Evolutionary conservation across 1,140 invertebrate genomes (phyloP).

Genomic region (Aphidius gifuensis): DNA sequence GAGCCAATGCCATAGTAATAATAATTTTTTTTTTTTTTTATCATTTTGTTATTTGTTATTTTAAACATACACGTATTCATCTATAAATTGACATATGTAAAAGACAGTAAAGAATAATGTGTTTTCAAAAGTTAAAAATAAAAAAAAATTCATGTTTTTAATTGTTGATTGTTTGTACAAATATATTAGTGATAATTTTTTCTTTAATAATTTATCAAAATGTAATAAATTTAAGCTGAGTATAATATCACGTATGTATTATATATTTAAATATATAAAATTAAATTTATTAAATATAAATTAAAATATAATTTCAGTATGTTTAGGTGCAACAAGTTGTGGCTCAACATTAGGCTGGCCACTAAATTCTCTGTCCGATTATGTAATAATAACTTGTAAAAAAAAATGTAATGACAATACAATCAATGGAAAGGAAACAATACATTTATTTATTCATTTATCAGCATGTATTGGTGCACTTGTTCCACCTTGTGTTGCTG

Average conservation of each 20-base stretch:
- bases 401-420: background rate
- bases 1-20: no score
- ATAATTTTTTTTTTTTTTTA: no score
- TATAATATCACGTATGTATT: constrained; percentile 23
- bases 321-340: constrained; percentile 29
- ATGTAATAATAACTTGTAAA: constrained; percentile 6
- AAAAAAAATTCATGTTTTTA: no score
- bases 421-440: background rate
- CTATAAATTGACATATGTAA: no score
- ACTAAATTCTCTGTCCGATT: constrained; percentile 15
- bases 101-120: no score
- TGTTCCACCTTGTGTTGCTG: constrained; percentile 27
- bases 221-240: constrained; percentile 15
- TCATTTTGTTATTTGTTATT: no score
- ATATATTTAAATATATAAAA: constrained; percentile 8
- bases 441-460: constrained; percentile 26
- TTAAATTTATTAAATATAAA: background rate
- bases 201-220: background rate
- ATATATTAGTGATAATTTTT: no score
- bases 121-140: no score
- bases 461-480: constrained; percentile 30
- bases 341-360: constrained; percentile 29
- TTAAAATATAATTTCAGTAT: constrained; percentile 23
- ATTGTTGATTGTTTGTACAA: no score
- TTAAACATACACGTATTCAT: no score